Evolutionary conservation across 2,797 vertebrate genomes (phyloP), one percentile per base, ranked within the genome.

Genomic region (Notolepis coatsorum): DNA sequence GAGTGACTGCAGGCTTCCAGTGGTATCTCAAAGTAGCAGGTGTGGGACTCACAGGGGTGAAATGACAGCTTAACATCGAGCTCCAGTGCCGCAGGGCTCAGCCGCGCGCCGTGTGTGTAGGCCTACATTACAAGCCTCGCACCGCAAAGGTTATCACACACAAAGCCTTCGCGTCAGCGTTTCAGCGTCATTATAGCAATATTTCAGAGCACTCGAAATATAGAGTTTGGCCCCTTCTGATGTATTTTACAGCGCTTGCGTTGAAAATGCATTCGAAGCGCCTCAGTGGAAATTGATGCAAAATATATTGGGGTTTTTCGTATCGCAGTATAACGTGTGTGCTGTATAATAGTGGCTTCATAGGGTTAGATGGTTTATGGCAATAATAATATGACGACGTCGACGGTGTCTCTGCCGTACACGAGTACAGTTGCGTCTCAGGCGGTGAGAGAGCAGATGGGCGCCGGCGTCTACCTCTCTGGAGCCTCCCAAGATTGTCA

Each of bases 401-500:
- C n/a, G n/a, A n/a, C n/a, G n/a, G n/a, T n/a, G n/a, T n/a, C n/a
- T n/a, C n/a, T n/a, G n/a, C n/a, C n/a, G n/a, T n/a, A n/a, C n/a
- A n/a, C n/a, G n/a, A n/a, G n/a, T n/a, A n/a, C n/a, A n/a, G n/a
- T n/a, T n/a, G n/a, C n/a, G n/a, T n/a, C n/a, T n/a, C 7, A 5
- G 42, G 12, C 2, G 9, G 5, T 2, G 42, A 45, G 17, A 18
- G 17, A 23, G n/a, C 17, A n/a, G n/a, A n/a, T n/a, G n/a, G n/a
- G n/a, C 35, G 13, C 13, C 20, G 21, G 57, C 61, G 39, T 37
- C 41, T 45, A 62, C 62, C 61, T 83, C 77, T 56, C 49, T 23
- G 27, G 68, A 48, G 76, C 85, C 87, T 89, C 64, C n/a, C 67
- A 84, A 90, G 87, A 90, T 80, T 88, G 88, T 91, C 88, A 84